Evolutionary conservation across 1,140 invertebrate species (phyloP).

Genomic region (Rhopalosiphum maidis): DNA sequence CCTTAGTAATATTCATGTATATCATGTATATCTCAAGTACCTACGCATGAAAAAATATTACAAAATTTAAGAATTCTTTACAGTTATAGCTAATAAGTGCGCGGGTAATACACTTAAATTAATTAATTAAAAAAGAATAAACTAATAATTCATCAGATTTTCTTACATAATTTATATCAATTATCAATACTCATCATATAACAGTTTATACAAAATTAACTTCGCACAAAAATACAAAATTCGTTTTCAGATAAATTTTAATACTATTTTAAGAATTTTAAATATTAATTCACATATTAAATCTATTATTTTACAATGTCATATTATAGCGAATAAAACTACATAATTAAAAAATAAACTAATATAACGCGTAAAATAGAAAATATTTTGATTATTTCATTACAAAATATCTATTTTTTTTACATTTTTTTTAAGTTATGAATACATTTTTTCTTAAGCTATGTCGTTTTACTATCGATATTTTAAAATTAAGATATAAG

Average conservation of each 20-base stretch:
- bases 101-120: background rate
- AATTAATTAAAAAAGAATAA: background rate
- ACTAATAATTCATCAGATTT: background rate
- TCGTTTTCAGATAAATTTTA: background rate
- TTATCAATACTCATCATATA: background rate
- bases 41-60: background rate
- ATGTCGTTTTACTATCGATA: background rate
- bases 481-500: background rate
- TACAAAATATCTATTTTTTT: background rate
- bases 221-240: background rate
- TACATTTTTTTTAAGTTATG: background rate
- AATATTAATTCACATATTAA: background rate
- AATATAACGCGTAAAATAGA: background rate
- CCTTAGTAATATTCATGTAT: too few relatives aligned
- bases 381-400: background rate
- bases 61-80: background rate
- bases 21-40: too few relatives aligned
- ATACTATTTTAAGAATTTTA: background rate
- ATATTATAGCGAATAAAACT: too few relatives aligned
- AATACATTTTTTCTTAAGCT: background rate
- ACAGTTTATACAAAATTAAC: background rate
- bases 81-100: background rate
- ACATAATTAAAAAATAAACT: background rate
- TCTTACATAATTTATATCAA: background rate
- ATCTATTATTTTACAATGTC: background rate